A percentile compares a stretch with the other conserved stretches of the same genome.
phyloP scores from a whole-genome alignment of 2,888 invertebrate genomes.

The Cheilosia soror region DNA sequence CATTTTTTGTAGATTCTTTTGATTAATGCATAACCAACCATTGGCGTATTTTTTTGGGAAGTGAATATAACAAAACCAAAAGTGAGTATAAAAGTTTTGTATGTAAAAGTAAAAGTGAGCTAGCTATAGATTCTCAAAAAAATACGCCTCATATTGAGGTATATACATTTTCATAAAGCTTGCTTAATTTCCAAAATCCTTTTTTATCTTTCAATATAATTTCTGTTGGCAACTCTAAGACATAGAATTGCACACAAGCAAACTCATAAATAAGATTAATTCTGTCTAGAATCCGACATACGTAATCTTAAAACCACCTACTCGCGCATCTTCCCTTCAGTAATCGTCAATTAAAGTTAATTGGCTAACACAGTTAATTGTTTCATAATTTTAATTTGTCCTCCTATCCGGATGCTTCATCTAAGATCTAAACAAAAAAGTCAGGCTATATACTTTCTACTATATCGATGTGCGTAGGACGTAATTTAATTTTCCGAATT shows the following conservation, averaged over 20 bases:
- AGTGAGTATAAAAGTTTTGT: too few relatives aligned
- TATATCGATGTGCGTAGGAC: slow-evolving; percentile 2
- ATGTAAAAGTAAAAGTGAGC: too few relatives aligned
- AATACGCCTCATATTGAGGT: too few relatives aligned
- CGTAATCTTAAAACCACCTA: slow-evolving; percentile 32
- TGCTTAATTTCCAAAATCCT: too few relatives aligned
- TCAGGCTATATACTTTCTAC: background rate
- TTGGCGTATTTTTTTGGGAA: too few relatives aligned
- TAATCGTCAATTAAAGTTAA: slow-evolving; percentile 58
- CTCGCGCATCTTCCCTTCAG: slow-evolving; percentile 23
- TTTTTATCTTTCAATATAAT: background rate
- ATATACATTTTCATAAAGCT: too few relatives aligned
- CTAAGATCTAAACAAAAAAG: slow-evolving; percentile 43
- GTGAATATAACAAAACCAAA: too few relatives aligned
- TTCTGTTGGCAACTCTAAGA: slow-evolving; percentile 21
- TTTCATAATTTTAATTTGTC: slow-evolving; percentile 44
- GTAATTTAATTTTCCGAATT: slow-evolving; percentile 48
- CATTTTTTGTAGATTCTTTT: too few relatives aligned
- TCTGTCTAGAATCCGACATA: background rate
- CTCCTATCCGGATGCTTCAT: slow-evolving; percentile 46
- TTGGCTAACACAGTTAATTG: slow-evolving; percentile 71
- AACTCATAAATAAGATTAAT: slow-evolving; percentile 39
- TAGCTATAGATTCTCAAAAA: too few relatives aligned
- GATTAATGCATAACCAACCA: too few relatives aligned
- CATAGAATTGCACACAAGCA: slow-evolving; percentile 1